Conservation (phyloP, 1,140 invertebrate species). For the Nomia melanderi region DNA sequence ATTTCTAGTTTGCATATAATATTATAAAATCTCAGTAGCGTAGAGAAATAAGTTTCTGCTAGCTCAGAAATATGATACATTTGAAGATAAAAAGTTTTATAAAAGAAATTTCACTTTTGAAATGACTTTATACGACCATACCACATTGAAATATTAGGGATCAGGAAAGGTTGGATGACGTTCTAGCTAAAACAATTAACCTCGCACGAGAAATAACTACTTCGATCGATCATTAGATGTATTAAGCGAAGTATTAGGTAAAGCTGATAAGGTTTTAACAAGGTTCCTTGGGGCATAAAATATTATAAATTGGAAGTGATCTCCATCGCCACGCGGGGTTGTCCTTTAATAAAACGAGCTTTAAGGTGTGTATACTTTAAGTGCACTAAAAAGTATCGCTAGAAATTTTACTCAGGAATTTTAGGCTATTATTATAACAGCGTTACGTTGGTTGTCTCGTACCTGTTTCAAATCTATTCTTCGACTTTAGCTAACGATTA, state of each 20-base stretch:
- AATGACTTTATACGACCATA: neutral
- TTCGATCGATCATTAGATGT: constrained; percentile 26
- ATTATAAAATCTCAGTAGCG: too few relatives aligned
- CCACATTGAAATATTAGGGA: neutral
- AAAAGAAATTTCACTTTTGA: too few relatives aligned
- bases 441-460: neutral
- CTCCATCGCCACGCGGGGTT: neutral
- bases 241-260: constrained; percentile 38
- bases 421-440: neutral
- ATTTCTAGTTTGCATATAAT: too few relatives aligned
- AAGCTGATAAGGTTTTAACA: constrained; percentile 42
- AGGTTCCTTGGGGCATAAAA: constrained; percentile 23
- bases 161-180: neutral
- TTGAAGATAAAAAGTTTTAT: too few relatives aligned
- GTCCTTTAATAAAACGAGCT: constrained; percentile 19
- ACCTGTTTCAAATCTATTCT: too few relatives aligned
- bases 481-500: too few relatives aligned
- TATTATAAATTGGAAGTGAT: constrained; percentile 13
- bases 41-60: too few relatives aligned
- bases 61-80: too few relatives aligned
- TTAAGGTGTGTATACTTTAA: constrained; percentile 1
- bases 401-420: constrained; percentile 5
- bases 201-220: constrained; percentile 21
- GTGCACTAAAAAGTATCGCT: constrained; percentile 15
- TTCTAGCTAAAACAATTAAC: neutral